These are phyloP conservation scores for Heliothis subflexa DNA, from an alignment of 1,140 invertebrate genomes.

Conservation along the genomic window DNA sequence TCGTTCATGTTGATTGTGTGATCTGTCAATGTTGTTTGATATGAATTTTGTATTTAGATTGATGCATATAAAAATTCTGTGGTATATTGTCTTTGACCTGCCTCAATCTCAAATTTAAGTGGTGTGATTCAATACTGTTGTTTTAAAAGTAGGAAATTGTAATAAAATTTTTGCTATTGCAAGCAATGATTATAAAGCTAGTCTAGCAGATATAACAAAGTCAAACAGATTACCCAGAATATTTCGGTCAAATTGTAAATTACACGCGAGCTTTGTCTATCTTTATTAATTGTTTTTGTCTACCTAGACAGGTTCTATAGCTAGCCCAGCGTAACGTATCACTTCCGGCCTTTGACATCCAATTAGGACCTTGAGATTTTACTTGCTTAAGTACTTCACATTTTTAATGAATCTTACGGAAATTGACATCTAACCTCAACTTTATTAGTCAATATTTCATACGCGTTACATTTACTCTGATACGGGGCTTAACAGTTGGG, in stretches of 20 bases:
- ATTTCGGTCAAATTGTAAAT: neutral
- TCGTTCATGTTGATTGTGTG: constrained; percentile 5
- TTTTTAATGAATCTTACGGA: neutral
- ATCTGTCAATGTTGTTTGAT: constrained; percentile 6
- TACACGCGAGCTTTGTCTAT: neutral
- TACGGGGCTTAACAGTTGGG: neutral
- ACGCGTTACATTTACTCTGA: neutral
- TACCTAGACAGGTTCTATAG: constrained; percentile 11
- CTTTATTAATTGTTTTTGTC: neutral
- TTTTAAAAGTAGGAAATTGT: too few species aligned
- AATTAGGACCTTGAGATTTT: constrained; percentile 15
- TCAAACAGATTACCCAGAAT: too few species aligned
- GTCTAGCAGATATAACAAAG: too few species aligned
- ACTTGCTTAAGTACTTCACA: constrained; percentile 1
- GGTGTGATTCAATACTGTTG: too few species aligned
- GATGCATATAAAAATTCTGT: neutral
- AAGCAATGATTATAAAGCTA: too few species aligned
- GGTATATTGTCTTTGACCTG: neutral
- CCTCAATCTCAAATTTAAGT: too few species aligned
- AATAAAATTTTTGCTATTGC: too few species aligned
- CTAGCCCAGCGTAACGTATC: constrained; percentile 6
- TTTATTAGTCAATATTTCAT: constrained; percentile 14
- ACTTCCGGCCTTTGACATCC: constrained; percentile 23
- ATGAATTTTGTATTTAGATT: too few species aligned
- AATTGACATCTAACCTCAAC: constrained; percentile 5